Base-by-base conservation (phyloP, 2,113 vertebrate species). In the Sus scrofa region DNA sequence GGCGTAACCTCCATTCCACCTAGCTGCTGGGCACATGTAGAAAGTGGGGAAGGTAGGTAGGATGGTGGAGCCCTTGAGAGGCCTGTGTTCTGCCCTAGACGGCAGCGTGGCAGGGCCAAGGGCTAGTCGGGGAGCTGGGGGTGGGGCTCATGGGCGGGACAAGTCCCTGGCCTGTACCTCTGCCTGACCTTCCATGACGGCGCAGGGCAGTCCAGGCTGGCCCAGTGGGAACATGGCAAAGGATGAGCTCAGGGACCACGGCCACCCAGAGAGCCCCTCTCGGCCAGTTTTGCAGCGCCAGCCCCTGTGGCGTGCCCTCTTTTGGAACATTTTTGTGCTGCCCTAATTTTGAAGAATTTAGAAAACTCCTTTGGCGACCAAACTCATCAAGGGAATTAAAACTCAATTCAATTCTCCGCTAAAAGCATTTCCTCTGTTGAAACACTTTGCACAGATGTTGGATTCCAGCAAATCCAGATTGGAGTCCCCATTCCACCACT, bases 291-390 rank as follows among this genome's bases (percentile, higher is more conserved):
- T 67, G 7, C n/a, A 85, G 63, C 60, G 30, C 37, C 44, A 19
- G 37, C 50, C 83, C 37, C 34, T 63, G 12, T 68, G 39, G 86
- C 62, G 13, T 27, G 74, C 14, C 34, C 26, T 58, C 18, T 73
- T 74, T 26, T 50, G 87, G 26, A 18, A 78, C n/a, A 4, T 50
- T 67, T 95, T 63, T 60, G 74, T 68, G 74, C 91, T 89, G 87
- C 50, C 88, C 87, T 56, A 56, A 62, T 94, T 87, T 96, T 74
- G 68, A 92, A 89, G 87, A 88, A 95, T 82, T 56, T 34, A 85
- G 94, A 85, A 85, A 20, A 34, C 24, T 87, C 82, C 79, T 91
- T 74, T 9, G 34, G 73, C 85, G n/a, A 84, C 88, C 79, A 60
- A 89, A 30, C 62, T 81, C 60, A 32, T 87, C 65, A 58, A 24